phyloP scores from a whole-genome alignment of 2,797 vertebrate genomes.

The Gobio occitaniae region DNA sequence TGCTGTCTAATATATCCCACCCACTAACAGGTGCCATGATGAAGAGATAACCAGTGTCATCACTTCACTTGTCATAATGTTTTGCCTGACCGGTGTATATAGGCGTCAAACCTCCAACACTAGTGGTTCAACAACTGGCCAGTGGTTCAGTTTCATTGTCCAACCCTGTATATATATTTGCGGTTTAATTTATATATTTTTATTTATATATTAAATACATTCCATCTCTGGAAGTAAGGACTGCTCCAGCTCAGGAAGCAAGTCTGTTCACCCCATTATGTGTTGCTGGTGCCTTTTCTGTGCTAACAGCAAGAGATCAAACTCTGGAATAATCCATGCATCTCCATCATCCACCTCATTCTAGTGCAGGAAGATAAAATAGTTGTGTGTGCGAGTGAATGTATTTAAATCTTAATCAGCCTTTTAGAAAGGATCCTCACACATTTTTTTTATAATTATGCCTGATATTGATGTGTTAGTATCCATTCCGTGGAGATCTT shows the following conservation, averaged over 20 bases:
- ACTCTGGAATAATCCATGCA: conserved; percentile 32
- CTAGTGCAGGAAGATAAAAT: conserved; percentile 25
- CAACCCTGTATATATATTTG: no score
- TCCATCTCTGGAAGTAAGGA: no score
- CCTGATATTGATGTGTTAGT: conserved; percentile 58
- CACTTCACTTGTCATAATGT: no score
- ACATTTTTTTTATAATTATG: conserved; percentile 40
- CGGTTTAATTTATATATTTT: no score
- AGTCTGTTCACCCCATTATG: not conserved
- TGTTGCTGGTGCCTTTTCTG: not conserved
- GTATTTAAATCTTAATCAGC: conserved; percentile 61
- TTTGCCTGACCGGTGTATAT: no score
- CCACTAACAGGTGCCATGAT: no score
- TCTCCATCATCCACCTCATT: conserved; percentile 25
- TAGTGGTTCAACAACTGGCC: no score
- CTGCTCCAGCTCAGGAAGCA: not conserved
- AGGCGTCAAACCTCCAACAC: no score
- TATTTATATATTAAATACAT: no score
- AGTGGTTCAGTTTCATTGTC: no score
- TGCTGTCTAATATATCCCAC: no score
- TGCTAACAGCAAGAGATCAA: conserved; percentile 14
- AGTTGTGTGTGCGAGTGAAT: conserved; percentile 19
- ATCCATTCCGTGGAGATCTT: conserved; percentile 52
- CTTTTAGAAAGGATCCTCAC: conserved; percentile 40
- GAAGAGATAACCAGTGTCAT: no score